Evolutionary conservation across 2,113 vertebrate genomes (phyloP), one percentile per base, ranked within the genome.

Genomic region (Osmerus mordax): DNA sequence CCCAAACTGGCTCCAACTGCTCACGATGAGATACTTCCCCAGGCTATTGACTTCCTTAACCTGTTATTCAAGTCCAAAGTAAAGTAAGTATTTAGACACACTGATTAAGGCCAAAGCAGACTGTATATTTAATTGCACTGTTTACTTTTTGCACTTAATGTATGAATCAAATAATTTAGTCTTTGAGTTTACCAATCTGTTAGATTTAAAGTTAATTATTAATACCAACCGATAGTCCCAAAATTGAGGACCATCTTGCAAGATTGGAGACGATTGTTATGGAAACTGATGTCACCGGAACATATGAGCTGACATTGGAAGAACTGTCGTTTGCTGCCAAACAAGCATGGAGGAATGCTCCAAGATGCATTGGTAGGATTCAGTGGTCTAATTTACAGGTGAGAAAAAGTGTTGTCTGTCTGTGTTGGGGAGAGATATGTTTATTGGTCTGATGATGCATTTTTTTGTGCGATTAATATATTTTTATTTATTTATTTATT

Each of bases 331-430:
- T 92, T 29, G 94, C 90, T 21, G 83, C 93, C 82, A 95, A 93
- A 72, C 93, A 92, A 73, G 95, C 94, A 60, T 96, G 95, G 95
- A 92, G 95, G 77, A 96, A 96, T 0, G 95, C 95, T 0, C 95
- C 95, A 0, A 84, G 94, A 29, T 96, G 95, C 75, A 95, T 96
- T 0, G 95, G 95, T 28, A 91, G 95, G 61, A 95, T 96, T 82
- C 95, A 96, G 86, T 96, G 95, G 95, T 86, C 94, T 66, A 95
- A 95, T 11, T 89, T 96, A 1, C 91, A 95, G 92, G 95, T 95
- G 78, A 8, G 7, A 64, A 61, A 2, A 59, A 3, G 16, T 56
- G 56, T 25, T 25, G 25, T 25, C 25, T 25, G 2, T 25, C 25
- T 3, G 58, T n/a, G 15, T 19, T 28, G 60, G 23, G 21, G 28